Percentiles rank a stretch among this genome's conserved stretches.
phyloP scores from a whole-genome alignment of 2,797 vertebrate species.

The Myotis daubentonii region DNA sequence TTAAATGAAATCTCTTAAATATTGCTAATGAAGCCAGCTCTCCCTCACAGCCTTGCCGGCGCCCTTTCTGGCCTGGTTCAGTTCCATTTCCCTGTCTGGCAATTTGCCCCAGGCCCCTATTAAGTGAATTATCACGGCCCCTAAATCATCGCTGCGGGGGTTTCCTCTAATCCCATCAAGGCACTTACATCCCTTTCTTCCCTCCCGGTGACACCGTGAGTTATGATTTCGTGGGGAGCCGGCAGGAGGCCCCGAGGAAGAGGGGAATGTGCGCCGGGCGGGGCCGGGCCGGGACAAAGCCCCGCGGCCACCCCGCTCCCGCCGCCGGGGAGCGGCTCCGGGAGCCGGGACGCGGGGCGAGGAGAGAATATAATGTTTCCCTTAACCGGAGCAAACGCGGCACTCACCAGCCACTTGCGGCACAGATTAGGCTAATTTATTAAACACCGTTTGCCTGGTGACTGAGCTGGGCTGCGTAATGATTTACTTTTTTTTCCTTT shows the following conservation, averaged over 20 bases:
- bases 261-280: slow-evolving; percentile 75
- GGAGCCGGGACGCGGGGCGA: slow-evolving; percentile 74
- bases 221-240: slow-evolving; percentile 90
- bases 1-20: slow-evolving; percentile 90
- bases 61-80: slow-evolving; percentile 85
- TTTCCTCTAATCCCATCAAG: slow-evolving; percentile 90
- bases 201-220: slow-evolving; percentile 88
- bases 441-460: slow-evolving; percentile 94
- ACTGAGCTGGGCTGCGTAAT: slow-evolving; percentile 94
- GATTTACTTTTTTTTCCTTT: slow-evolving; percentile 78
- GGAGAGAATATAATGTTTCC: slow-evolving; percentile 93
- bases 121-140: slow-evolving; percentile 90
- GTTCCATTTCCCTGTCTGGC: slow-evolving; percentile 89
- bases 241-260: slow-evolving; percentile 86
- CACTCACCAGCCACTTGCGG: slow-evolving; percentile 93
- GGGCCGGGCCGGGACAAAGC: neutral
- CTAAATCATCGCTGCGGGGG: slow-evolving; percentile 90
- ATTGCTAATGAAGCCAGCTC: slow-evolving; percentile 89
- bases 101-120: slow-evolving; percentile 90
- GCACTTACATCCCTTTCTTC: slow-evolving; percentile 89
- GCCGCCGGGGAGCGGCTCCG: slow-evolving; percentile 61
- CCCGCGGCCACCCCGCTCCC: no score
- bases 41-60: slow-evolving; percentile 83
- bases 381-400: slow-evolving; percentile 94
- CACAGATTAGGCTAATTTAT: slow-evolving; percentile 98